These are phyloP conservation scores for Hydrozoanthus gracilis DNA, from an alignment of 92 coral and sea anemone species.

Conservation along the genomic window DNA sequence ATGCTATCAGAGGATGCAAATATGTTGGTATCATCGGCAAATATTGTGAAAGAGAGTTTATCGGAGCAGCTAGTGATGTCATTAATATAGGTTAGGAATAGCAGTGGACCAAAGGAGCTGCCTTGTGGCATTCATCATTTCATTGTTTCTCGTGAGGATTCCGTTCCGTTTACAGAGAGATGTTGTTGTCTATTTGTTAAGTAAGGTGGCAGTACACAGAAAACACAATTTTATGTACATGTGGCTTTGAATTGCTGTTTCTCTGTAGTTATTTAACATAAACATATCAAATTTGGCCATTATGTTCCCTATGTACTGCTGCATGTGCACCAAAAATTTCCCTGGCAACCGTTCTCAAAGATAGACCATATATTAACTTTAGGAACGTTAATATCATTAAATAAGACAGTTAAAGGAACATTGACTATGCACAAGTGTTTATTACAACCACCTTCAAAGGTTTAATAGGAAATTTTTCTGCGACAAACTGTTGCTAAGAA, in stretches of 20 bases:
- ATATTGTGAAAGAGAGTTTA: no score
- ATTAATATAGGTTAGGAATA: slow-evolving; percentile 8
- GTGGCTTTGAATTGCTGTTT: neutral
- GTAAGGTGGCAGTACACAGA: no score
- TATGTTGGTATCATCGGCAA: no score
- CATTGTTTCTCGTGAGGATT: neutral
- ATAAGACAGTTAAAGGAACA: neutral
- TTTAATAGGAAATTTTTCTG: neutral
- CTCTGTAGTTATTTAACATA: neutral
- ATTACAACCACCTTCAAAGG: neutral
- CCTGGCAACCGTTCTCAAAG: neutral
- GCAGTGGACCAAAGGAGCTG: slow-evolving; percentile 9
- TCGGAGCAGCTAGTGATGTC: neutral
- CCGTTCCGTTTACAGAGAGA: neutral
- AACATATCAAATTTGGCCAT: neutral
- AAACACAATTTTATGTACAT: neutral
- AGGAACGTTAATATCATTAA: neutral
- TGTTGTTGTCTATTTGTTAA: slow-evolving; percentile 17
- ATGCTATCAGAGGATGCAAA: no score
- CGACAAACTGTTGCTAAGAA: neutral
- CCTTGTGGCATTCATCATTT: slow-evolving; percentile 21
- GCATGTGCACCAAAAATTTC: neutral
- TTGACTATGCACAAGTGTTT: neutral
- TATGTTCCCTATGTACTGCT: neutral
- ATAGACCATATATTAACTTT: neutral